Conservation (phyloP, 2,113 vertebrate species). For the Acanthisitta chloris region DNA sequence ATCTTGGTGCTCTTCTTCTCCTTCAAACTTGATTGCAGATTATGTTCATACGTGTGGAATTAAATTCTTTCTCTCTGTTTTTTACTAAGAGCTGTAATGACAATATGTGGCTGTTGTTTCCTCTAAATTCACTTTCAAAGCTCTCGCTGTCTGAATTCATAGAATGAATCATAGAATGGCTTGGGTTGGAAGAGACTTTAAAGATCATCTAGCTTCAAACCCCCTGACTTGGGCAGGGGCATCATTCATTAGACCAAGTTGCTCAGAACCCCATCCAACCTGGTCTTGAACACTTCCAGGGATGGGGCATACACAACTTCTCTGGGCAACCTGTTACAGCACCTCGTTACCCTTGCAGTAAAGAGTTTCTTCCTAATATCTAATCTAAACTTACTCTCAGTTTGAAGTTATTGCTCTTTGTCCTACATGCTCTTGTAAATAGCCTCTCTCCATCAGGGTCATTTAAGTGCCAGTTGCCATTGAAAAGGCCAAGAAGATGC, state of each 20-base stretch:
- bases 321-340: background rate
- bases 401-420: background rate
- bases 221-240: background rate
- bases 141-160: background rate
- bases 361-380: background rate
- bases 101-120: background rate
- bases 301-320: background rate
- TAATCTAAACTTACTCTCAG: background rate
- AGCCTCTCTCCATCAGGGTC: background rate
- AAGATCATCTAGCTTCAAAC: background rate
- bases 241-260: background rate
- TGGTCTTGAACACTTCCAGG: background rate
- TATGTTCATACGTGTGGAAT: background rate
- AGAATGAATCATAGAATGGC: background rate
- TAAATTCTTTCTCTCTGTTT: background rate
- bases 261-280: background rate
- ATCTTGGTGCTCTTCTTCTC: background rate
- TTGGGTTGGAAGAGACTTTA: accelerated
- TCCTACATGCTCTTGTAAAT: accelerated
- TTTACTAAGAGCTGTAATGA: background rate
- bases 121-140: background rate
- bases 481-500: background rate
- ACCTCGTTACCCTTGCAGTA: background rate
- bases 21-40: background rate
- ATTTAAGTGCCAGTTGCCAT: background rate